These are phyloP conservation scores for Drosophila pallidifrons DNA, from an alignment of 1,140 invertebrate species.

Conservation along the genomic window DNA sequence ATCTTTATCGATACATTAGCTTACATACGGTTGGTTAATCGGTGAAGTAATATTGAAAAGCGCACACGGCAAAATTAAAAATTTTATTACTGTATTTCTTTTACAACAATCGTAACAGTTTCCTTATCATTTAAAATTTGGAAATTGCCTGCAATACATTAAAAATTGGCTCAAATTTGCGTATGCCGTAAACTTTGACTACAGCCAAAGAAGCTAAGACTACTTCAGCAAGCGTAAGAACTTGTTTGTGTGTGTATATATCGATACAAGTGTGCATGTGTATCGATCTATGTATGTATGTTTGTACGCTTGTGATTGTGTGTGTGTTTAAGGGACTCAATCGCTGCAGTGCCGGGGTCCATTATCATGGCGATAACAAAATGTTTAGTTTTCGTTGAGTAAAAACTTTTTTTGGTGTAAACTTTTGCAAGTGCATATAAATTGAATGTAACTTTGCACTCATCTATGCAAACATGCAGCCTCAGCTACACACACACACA, in stretches of 20 bases:
- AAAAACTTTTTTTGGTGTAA: conserved; percentile 65
- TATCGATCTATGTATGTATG: not conserved
- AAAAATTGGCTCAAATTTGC: conserved; percentile 50
- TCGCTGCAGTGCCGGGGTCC: conserved; percentile 56
- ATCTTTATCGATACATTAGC: too few relatives aligned
- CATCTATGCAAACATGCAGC: conserved; percentile 67
- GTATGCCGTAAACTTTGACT: conserved; percentile 57
- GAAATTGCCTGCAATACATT: conserved; percentile 35
- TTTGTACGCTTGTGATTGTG: not conserved
- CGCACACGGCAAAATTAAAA: not conserved
- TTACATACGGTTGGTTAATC: too few relatives aligned
- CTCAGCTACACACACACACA: conserved; percentile 22
- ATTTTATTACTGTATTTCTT: not conserved
- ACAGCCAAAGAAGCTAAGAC: conserved; percentile 17
- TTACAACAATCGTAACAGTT: conserved; percentile 7
- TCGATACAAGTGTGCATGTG: not conserved
- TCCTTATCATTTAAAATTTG: conserved; percentile 24
- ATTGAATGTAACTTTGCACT: conserved; percentile 81
- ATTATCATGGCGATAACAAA: conserved; percentile 80
- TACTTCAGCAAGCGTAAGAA: not conserved
- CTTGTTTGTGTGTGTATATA: too few relatives aligned
- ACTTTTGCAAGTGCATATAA: conserved; percentile 81
- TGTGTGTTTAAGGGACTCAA: conserved; percentile 23
- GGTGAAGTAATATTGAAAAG: too few relatives aligned
- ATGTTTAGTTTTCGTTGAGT: conserved; percentile 79